A percentile compares a stretch with the other conserved stretches of the same genome.
Evolutionary conservation across 2,888 invertebrate species (phyloP).

Genomic region (Escarpia spicata): DNA sequence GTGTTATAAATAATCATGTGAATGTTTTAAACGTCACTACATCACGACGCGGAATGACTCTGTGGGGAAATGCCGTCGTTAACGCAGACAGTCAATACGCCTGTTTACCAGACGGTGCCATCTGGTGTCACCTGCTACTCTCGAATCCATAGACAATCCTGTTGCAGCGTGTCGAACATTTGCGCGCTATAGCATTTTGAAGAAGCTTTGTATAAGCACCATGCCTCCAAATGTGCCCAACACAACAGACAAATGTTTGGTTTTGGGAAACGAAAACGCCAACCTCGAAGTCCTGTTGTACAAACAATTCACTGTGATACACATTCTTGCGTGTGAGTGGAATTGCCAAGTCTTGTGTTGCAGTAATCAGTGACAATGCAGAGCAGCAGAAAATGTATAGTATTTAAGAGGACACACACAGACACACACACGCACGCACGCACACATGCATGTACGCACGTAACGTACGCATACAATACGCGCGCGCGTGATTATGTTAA

Average conservation of each 20-base stretch:
- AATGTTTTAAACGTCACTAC: background rate
- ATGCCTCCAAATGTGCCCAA: too few relatives aligned
- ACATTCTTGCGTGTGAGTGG: too few relatives aligned
- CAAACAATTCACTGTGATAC: too few relatives aligned
- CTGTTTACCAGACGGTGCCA: background rate
- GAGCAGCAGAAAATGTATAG: too few relatives aligned
- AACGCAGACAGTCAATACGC: background rate
- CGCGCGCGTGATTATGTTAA: background rate
- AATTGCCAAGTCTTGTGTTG: too few relatives aligned
- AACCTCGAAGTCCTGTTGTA: too few relatives aligned
- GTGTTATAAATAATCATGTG: background rate
- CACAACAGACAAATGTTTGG: too few relatives aligned
- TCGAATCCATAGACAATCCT: background rate
- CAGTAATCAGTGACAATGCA: too few relatives aligned
- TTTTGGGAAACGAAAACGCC: too few relatives aligned
- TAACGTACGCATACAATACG: background rate
- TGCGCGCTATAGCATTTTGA: background rate
- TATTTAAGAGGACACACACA: too few relatives aligned
- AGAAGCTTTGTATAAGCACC: background rate
- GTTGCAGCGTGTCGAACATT: background rate
- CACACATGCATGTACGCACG: background rate
- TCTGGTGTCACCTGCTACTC: background rate
- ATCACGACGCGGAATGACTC: too few relatives aligned
- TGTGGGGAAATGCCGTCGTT: too few relatives aligned
- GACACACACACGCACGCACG: background rate